Percentiles rank a stretch among this genome's conserved stretches.
These are phyloP conservation scores for Anodontia alba DNA, from an alignment of 2,888 invertebrate species.

Conservation along the genomic window DNA sequence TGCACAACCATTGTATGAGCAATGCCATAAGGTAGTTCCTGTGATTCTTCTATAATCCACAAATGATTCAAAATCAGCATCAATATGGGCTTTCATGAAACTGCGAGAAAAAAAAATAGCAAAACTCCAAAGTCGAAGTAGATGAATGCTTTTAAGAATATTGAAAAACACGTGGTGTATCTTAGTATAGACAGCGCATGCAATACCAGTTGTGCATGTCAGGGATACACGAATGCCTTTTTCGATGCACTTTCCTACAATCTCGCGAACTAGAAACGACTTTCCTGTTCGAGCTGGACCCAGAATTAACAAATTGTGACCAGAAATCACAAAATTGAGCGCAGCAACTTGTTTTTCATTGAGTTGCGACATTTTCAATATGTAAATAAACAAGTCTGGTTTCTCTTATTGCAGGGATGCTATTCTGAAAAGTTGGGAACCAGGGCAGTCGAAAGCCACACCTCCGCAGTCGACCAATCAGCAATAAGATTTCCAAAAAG, in stretches of 20 bases:
- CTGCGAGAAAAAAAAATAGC: too few species aligned
- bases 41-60: too few species aligned
- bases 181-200: constrained; percentile 32
- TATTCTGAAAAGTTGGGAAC: not conserved
- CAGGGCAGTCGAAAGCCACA: not conserved
- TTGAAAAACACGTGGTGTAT: not conserved
- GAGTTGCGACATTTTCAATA: constrained; percentile 5
- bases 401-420: not conserved
- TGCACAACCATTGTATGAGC: too few species aligned
- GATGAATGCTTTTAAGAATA: too few species aligned
- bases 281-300: constrained; percentile 43
- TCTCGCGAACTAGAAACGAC: constrained; percentile 18
- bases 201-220: constrained; percentile 45
- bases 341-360: constrained; percentile 31
- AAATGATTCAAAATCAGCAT: too few species aligned
- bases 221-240: constrained; percentile 19
- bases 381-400: not conserved
- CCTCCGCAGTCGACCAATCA: not conserved
- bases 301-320: constrained; percentile 35
- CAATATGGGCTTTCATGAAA: too few species aligned
- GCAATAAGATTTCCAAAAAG: not conserved
- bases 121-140: too few species aligned
- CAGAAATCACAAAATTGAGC: constrained; percentile 21
- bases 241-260: not conserved
- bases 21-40: too few species aligned